phyloP scores from a whole-genome alignment of 35 echinoderm and acorn worm genomes.

The Lytechinus pictus region DNA sequence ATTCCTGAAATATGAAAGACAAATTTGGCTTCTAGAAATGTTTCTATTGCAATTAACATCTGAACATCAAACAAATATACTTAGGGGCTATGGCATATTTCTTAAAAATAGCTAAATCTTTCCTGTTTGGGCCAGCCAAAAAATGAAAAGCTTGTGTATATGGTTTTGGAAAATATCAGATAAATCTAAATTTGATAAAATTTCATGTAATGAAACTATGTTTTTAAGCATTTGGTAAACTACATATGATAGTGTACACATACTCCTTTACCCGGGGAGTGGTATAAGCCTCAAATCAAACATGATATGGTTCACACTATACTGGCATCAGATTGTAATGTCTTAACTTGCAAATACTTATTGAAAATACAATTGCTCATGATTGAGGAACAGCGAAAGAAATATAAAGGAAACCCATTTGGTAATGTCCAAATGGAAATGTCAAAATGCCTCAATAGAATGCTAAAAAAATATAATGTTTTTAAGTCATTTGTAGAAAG shows the following conservation, averaged over 20 bases:
- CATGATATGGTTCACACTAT: no score
- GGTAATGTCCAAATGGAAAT: neutral
- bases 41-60: neutral
- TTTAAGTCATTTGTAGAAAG: neutral
- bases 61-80: neutral
- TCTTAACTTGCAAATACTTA: no score
- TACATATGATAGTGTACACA: no score
- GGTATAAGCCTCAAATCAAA: no score
- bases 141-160: no score
- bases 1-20: neutral
- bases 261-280: no score
- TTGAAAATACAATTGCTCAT: neutral
- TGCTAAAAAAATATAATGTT: no score
- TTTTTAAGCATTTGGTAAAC: no score
- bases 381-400: neutral
- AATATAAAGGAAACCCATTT: neutral
- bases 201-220: no score
- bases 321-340: no score
- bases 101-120: neutral
- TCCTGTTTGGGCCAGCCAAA: neutral
- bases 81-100: neutral
- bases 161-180: no score
- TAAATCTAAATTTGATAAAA: no score
- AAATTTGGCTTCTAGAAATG: neutral
- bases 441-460: neutral